Conservation (phyloP, 2,113 vertebrate genomes). For the Gambusia holbrooki region DNA sequence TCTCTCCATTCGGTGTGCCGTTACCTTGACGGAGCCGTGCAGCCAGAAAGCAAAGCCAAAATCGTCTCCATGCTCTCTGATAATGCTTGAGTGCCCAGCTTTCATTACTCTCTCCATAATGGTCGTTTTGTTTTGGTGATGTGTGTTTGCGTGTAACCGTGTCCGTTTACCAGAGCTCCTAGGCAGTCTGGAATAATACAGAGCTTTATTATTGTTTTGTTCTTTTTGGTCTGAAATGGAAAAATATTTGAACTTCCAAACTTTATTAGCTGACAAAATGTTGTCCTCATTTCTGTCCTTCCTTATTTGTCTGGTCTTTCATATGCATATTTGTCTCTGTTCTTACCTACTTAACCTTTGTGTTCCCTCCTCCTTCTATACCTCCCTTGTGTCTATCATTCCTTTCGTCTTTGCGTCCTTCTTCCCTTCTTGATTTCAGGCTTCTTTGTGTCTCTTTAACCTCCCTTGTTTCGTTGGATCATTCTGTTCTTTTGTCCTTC, state of each 20-base stretch:
- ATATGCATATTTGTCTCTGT: not conserved
- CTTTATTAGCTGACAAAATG: not conserved
- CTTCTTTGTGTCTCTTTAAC: not conserved
- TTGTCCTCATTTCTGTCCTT: not conserved
- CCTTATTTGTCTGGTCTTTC: not conserved
- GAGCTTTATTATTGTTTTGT: not conserved
- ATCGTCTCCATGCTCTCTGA: constrained; percentile 31
- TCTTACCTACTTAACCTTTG: not conserved
- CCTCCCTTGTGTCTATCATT: not conserved
- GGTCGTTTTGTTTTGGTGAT: constrained; percentile 53
- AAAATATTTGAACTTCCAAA: not conserved
- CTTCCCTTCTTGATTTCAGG: not conserved
- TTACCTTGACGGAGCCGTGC: constrained; percentile 4
- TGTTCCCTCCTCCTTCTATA: not conserved
- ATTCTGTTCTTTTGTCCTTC: too few species aligned
- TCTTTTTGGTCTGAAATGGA: not conserved
- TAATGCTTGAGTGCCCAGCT: constrained; percentile 51
- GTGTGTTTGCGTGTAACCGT: not conserved
- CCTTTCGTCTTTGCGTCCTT: not conserved
- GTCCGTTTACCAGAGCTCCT: not conserved
- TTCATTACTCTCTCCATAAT: constrained; percentile 59
- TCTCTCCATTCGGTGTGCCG: constrained; percentile 46
- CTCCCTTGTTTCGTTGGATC: too few species aligned
- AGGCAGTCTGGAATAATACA: not conserved
- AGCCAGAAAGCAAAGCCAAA: constrained; percentile 31